Evolutionary conservation across 2,888 invertebrate genomes (phyloP).

Genomic region (Plebejus melissa): DNA sequence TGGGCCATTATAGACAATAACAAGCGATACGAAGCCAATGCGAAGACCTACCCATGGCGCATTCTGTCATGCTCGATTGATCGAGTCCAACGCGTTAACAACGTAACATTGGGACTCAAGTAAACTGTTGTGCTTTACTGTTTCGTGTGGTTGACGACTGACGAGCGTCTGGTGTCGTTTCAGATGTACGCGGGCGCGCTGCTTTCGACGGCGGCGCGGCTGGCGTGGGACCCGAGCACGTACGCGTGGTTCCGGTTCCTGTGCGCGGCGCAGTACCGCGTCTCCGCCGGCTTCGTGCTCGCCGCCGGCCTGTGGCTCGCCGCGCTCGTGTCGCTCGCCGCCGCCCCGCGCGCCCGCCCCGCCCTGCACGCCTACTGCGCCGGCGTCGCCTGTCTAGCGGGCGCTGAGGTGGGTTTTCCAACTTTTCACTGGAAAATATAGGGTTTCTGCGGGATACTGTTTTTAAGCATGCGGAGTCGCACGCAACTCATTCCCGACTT

Average conservation of each 20-base stretch:
- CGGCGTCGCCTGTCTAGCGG: conserved; percentile 62
- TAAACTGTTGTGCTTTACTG: background rate
- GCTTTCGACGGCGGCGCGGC: conserved; percentile 73
- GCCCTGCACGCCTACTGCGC: conserved; percentile 46
- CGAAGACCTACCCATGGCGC: background rate
- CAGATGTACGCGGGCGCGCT: conserved; percentile 76
- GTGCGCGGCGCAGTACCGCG: conserved; percentile 72
- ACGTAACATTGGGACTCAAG: background rate
- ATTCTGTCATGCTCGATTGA: background rate
- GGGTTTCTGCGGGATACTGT: too few relatives aligned
- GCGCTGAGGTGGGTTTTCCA: conserved; percentile 49
- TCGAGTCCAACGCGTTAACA: background rate
- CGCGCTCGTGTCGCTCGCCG: conserved; percentile 65
- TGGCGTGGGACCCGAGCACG: conserved; percentile 74
- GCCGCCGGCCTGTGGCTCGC: conserved; percentile 66
- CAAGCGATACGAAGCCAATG: too few relatives aligned
- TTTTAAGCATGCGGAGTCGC: too few relatives aligned
- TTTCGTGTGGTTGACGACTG: background rate
- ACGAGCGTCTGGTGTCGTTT: conserved; percentile 28
- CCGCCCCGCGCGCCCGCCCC: conserved; percentile 39
- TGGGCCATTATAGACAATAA: background rate
- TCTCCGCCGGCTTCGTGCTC: conserved; percentile 64
- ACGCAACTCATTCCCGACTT: too few relatives aligned
- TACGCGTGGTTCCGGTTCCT: conserved; percentile 74
- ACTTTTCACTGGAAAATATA: background rate